A percentile compares a stretch with the other conserved stretches of the same genome.
phyloP scores from a whole-genome alignment of 2,113 vertebrate species.

The Chlamydotis undulata region DNA sequence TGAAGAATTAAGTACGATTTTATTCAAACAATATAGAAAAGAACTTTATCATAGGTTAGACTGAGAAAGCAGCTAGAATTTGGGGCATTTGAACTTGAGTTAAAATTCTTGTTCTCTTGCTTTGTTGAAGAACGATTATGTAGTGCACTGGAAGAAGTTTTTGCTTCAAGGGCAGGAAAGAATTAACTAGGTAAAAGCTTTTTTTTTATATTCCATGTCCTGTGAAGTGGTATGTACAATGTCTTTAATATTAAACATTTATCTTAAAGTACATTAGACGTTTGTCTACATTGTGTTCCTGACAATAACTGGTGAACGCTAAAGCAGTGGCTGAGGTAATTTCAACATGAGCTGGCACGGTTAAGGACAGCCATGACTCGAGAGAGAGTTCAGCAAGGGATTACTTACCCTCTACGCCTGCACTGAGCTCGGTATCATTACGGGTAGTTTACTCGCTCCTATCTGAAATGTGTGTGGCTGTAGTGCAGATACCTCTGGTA shows the following conservation, averaged over 20 bases:
- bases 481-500: neutral
- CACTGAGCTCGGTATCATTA: neutral
- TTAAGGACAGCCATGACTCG: neutral
- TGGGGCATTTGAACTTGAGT: neutral
- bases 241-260: neutral
- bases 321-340: neutral
- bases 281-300: neutral
- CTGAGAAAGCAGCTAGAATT: neutral
- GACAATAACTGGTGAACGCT: neutral
- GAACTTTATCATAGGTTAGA: neutral
- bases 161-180: neutral
- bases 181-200: neutral
- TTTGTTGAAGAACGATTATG: neutral
- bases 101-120: neutral
- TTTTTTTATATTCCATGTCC: neutral
- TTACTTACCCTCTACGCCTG: neutral
- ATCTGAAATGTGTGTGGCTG: neutral
- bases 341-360: neutral
- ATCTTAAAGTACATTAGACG: neutral
- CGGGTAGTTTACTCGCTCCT: fast-evolving
- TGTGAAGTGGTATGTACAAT: neutral
- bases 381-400: neutral
- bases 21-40: neutral
- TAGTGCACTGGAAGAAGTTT: neutral
- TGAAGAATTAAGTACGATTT: neutral